These are phyloP conservation scores for Anoplius nigerrimus DNA, from an alignment of 2,888 invertebrate genomes.

Conservation along the genomic window DNA sequence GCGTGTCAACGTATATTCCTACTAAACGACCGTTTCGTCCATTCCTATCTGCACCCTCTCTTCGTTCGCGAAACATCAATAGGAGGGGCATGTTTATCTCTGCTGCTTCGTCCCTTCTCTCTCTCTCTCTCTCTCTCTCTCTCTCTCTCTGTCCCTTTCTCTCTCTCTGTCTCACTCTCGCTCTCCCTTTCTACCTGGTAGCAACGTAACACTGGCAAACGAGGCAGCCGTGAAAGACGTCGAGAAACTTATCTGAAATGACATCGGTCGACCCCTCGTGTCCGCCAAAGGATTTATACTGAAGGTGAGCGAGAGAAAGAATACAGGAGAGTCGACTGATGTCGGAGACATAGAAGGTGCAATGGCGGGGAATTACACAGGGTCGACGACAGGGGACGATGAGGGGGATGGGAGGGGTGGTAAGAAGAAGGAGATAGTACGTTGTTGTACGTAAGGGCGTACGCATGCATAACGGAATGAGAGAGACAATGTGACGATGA, in stretches of 20 bases:
- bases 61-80: background rate
- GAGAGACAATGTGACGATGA: too few species aligned
- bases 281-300: slow-evolving; percentile 62
- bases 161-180: slow-evolving; percentile 14
- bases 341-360: background rate
- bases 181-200: slow-evolving; percentile 7
- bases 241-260: slow-evolving; percentile 73
- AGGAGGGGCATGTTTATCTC: slow-evolving; percentile 6
- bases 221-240: slow-evolving; percentile 55
- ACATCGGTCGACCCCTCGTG: slow-evolving; percentile 67
- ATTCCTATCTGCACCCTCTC: too few species aligned
- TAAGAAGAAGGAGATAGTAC: too few species aligned
- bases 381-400: background rate
- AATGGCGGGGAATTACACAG: background rate
- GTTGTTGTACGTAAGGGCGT: background rate
- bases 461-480: too few species aligned
- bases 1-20: background rate
- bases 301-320: slow-evolving; percentile 21
- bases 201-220: slow-evolving; percentile 23
- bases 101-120: slow-evolving; percentile 23
- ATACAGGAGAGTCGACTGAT: background rate
- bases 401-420: too few species aligned
- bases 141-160: background rate
- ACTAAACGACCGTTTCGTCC: slow-evolving; percentile 2
- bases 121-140: slow-evolving; percentile 6